Evolutionary conservation across 2,113 vertebrate species (phyloP).

Genomic region (Rana temporaria): DNA sequence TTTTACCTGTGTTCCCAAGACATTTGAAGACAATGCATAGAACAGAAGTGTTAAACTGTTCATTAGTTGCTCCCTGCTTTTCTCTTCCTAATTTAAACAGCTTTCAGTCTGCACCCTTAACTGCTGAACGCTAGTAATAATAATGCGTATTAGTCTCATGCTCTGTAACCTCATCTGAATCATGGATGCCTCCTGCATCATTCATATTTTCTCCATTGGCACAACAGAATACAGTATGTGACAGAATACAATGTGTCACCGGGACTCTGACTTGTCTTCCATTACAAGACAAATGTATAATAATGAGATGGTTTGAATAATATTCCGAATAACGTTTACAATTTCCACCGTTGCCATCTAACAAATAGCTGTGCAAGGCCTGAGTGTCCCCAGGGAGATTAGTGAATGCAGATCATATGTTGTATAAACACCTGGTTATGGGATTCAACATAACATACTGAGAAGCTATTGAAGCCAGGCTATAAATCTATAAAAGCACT

Average conservation of each 20-base stretch:
- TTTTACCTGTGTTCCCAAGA: not conserved
- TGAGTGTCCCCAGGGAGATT: conserved; percentile 13
- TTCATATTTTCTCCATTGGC: conserved; percentile 18
- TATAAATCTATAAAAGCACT: conserved; percentile 24
- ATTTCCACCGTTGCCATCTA: conserved; percentile 43
- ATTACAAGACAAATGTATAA: conserved; percentile 45
- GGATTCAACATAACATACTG: conserved; percentile 36
- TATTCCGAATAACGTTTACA: conserved; percentile 44
- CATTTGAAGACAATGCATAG: not conserved
- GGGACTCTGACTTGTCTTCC: conserved; percentile 32
- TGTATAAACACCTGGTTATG: conserved; percentile 41
- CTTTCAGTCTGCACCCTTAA: not conserved
- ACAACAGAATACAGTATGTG: conserved; percentile 21
- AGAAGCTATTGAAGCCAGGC: conserved; percentile 11
- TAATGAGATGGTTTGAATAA: conserved; percentile 47
- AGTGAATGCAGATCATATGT: conserved; percentile 32
- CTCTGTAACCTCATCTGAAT: conserved; percentile 29
- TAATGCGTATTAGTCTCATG: conserved; percentile 20
- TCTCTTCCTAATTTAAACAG: not conserved
- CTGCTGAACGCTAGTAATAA: conserved; percentile 26
- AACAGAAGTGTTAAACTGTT: not conserved
- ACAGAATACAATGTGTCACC: conserved; percentile 38
- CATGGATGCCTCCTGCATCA: conserved; percentile 14
- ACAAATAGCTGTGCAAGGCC: conserved; percentile 34
- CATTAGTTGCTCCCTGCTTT: not conserved